Evolutionary conservation across 2,797 vertebrate species (phyloP), one percentile per base, ranked within the genome.

Genomic region (Sylvilagus floridanus): DNA sequence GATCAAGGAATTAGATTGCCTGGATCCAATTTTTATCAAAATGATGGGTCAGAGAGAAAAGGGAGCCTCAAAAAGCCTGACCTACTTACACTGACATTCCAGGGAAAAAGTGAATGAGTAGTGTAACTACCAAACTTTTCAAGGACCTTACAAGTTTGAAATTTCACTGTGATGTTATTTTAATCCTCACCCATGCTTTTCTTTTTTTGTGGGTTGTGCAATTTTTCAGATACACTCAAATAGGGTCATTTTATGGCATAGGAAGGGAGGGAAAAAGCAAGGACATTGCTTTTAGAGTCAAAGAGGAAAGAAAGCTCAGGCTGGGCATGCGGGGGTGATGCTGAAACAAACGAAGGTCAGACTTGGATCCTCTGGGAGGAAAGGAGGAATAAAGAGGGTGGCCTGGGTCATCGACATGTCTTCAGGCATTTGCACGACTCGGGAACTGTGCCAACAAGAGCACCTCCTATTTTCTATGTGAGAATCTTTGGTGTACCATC

Each of bases 191-290:
- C 68, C 37, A 32, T 75, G 22, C 52, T 62, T 65, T 84, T 90
- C 92, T 92, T 90, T 42, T 84, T 63, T 69, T n/a, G 42, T 87
- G 35, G 79, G n/a, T 30, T 88, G 37, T 86, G 62, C 66, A 85
- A 81, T 75, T 85, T 69, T 35, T 50, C 42, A 76, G 86, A 76
- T 94, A 88, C 14, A 76, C 62, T 84, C 68, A 71, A 81, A 78
- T 12, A 71, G 26, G 54, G 32, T 90, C 26, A 47, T 75, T 87
- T 92, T 84, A 86, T 73, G 30, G 47, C 66, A 42, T 0, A 35
- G 54, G 47, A 83, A 84, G 37, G 13, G 14, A 76, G 47, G 30
- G 7, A 84, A 62, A 68, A 93, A 84, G 88, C 32, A 57, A 69
- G 35, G 24, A n/a, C n/a, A 68, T n/a, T 52, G 32, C 32, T 83